Conservation (phyloP, 1,140 invertebrate species). For the Venturia canescens region DNA sequence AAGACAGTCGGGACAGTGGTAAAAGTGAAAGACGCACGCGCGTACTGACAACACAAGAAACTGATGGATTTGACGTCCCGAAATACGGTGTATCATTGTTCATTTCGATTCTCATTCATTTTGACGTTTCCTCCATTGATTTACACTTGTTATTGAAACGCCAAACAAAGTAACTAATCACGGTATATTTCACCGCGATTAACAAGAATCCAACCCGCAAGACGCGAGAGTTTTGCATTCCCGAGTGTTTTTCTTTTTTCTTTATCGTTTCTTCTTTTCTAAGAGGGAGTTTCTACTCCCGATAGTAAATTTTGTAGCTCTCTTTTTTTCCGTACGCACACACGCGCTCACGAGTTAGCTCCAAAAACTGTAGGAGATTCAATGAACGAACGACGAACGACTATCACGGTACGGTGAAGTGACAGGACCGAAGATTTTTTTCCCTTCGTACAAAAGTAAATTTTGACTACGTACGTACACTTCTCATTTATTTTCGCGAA, state of each 20-base stretch:
- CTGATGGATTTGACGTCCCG: neutral
- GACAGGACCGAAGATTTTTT: too few species aligned
- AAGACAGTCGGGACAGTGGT: too few species aligned
- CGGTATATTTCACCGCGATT: constrained; percentile 66
- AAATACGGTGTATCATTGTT: neutral
- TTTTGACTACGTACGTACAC: too few species aligned
- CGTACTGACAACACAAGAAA: neutral
- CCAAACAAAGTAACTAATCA: constrained; percentile 60
- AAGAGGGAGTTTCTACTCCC: too few species aligned
- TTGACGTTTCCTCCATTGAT: constrained; percentile 20
- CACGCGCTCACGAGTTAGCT: neutral
- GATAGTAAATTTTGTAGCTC: neutral
- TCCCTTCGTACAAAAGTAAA: too few species aligned
- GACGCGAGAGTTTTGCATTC: constrained; percentile 60
- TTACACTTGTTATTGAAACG: constrained; percentile 58
- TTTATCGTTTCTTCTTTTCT: constrained; percentile 36
- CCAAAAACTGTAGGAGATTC: neutral
- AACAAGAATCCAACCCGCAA: constrained; percentile 63
- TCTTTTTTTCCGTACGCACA: constrained; percentile 9
- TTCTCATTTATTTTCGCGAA: neutral
- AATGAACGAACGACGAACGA: neutral
- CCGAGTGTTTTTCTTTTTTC: constrained; percentile 55
- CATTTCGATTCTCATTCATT: neutral
- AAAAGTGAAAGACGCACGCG: neutral
- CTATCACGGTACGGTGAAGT: too few species aligned